Evolutionary conservation across 2,113 vertebrate genomes (phyloP).

Genomic region (Reinhardtius hippoglossoides): DNA sequence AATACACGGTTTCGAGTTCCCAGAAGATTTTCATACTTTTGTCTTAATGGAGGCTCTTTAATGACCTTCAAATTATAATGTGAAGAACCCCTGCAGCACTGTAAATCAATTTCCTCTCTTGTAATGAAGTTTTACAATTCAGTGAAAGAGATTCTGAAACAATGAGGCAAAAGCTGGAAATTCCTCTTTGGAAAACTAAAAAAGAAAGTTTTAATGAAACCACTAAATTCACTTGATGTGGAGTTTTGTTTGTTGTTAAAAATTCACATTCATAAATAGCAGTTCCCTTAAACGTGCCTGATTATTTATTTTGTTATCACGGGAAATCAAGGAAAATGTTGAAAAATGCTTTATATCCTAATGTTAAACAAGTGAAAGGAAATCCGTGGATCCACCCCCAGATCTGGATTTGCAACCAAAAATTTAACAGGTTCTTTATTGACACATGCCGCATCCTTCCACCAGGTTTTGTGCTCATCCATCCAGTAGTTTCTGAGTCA

Average conservation of each 20-base stretch:
- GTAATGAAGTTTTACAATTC: neutral
- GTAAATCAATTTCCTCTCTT: neutral
- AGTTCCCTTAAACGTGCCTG: too few relatives aligned
- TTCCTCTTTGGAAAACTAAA: too few relatives aligned
- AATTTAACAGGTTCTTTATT: too few relatives aligned
- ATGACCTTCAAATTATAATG: neutral
- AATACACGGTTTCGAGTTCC: neutral
- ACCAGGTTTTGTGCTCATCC: too few relatives aligned
- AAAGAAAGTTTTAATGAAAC: too few relatives aligned
- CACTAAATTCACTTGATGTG: neutral
- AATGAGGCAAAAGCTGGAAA: neutral
- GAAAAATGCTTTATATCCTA: too few relatives aligned
- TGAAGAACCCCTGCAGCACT: neutral
- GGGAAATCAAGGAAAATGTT: too few relatives aligned
- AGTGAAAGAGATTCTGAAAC: neutral
- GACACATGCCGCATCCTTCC: too few relatives aligned
- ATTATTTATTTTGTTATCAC: too few relatives aligned
- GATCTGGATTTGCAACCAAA: too few relatives aligned
- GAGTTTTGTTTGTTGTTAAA: neutral
- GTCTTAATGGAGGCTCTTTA: neutral
- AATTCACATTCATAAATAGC: neutral
- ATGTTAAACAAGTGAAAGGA: too few relatives aligned
- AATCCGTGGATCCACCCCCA: neutral
- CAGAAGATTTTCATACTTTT: neutral
- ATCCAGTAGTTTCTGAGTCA: too few relatives aligned